Evolutionary conservation across 2,888 invertebrate genomes (phyloP), one percentile per base, ranked within the genome.

Genomic region (Xestia xanthographa): DNA sequence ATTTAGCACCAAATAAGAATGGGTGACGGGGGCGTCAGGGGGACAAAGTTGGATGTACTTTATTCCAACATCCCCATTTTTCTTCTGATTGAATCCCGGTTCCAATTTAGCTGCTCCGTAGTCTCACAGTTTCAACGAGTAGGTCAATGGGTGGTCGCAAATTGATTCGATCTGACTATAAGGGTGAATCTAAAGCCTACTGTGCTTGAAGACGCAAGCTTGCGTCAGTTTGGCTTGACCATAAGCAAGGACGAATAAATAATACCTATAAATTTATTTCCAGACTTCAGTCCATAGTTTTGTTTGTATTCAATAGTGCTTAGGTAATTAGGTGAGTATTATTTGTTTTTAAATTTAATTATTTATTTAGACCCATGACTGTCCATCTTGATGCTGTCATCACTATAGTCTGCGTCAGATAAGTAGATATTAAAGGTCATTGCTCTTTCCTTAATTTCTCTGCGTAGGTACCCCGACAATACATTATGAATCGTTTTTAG

Each of bases 71-170:
- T 69, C 48, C 68, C 75, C 76, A 88, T 87, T 87, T 88, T 87
- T 85, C 88, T 88, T 84, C 71, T 79, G 87, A 87, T 87, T 83
- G 85, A 83, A 87, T 87, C 70, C 79, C 77, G 76, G 66, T 79
- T 82, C 79, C 88, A 87, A 87, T 88, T 82, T 87, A 72, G 87
- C 79, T 80, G 63, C 66, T 67, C 67, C 77, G 73, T 56, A 77
- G 71, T 72, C 56, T 71, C 63, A 84, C 79, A 79, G 85, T 82
- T 79, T 82, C 67, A 80, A 78, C 80, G 75, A 29, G 56, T 72
- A 75, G 84, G 85, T 83, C 88, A 85, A 82, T 85, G 82, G 85
- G 29, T 80, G 80, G 84, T 87, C 85, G 80, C 79, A 87, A 88
- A 88, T 88, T 85, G 79, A 87, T 87, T 85, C 69, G 41, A 79